These are phyloP conservation scores for Chaetodon trifascialis DNA, from an alignment of 2,113 vertebrate genomes.

Conservation along the genomic window DNA sequence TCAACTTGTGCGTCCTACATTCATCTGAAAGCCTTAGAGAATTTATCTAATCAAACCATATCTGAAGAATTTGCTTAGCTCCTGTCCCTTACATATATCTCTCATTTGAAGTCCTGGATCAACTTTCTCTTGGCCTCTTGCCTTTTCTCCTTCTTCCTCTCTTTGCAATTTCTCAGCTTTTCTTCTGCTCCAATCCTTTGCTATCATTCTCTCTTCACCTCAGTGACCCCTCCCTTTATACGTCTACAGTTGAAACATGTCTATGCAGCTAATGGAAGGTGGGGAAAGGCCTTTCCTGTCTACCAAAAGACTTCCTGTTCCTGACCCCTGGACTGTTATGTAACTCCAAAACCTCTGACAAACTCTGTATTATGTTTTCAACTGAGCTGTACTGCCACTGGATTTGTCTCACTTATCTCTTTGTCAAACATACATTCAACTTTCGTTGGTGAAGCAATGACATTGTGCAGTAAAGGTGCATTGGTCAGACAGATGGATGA, in stretches of 20 bases:
- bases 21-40: neutral
- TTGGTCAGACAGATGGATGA: neutral
- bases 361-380: slow-evolving; percentile 25
- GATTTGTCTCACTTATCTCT: neutral
- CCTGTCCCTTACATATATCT: neutral
- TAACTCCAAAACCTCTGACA: slow-evolving; percentile 32
- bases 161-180: neutral
- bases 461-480: neutral
- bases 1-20: neutral
- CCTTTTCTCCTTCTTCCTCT: neutral
- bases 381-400: neutral
- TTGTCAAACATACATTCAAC: neutral
- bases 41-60: neutral
- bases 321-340: slow-evolving; percentile 28
- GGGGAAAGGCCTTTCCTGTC: slow-evolving; percentile 73
- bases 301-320: slow-evolving; percentile 64
- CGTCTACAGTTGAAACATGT: slow-evolving; percentile 48
- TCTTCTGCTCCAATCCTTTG: slow-evolving; percentile 17
- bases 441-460: neutral
- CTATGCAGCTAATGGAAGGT: slow-evolving; percentile 60
- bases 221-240: slow-evolving; percentile 44
- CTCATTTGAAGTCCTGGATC: neutral
- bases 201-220: slow-evolving; percentile 49
- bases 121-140: neutral
- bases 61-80: neutral